These are phyloP conservation scores for Diphyllodes magnificus DNA, from an alignment of 2,113 vertebrate genomes.

Conservation along the genomic window DNA sequence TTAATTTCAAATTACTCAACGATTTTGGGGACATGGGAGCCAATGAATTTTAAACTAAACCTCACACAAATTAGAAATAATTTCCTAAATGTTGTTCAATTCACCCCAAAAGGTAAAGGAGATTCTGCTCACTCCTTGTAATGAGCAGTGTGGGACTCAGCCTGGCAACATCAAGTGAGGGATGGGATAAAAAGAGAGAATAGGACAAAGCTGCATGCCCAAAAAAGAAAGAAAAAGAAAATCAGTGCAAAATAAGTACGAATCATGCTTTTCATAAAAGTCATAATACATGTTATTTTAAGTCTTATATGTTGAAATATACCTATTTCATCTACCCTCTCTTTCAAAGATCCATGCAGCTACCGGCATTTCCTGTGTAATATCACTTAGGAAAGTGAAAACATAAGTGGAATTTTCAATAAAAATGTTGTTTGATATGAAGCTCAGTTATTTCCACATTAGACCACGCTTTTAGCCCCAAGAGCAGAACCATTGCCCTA, in stretches of 20 bases:
- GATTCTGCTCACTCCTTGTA: background rate
- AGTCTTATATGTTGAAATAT: constrained; percentile 17
- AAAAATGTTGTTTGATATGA: constrained; percentile 8
- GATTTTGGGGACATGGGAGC: background rate
- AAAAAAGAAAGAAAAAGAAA: background rate
- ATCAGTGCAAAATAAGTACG: background rate
- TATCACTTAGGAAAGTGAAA: constrained; percentile 50
- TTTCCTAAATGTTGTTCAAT: background rate
- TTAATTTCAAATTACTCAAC: constrained; percentile 69
- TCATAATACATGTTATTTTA: background rate
- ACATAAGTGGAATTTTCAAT: constrained; percentile 58
- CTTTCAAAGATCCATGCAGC: constrained; percentile 32
- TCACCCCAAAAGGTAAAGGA: background rate
- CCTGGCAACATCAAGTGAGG: background rate
- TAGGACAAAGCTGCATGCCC: background rate
- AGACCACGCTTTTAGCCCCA: background rate
- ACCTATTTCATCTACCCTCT: constrained; percentile 8
- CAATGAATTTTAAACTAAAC: background rate
- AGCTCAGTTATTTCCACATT: background rate
- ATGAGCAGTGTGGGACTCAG: background rate
- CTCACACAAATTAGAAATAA: background rate
- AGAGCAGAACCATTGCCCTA: background rate
- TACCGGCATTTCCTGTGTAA: constrained; percentile 40
- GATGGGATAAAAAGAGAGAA: background rate
- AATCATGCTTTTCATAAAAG: background rate